Percentiles rank a stretch among this genome's conserved stretches.
These are phyloP conservation scores for Mayetiola destructor DNA, from an alignment of 2,888 invertebrate species.

Conservation along the genomic window DNA sequence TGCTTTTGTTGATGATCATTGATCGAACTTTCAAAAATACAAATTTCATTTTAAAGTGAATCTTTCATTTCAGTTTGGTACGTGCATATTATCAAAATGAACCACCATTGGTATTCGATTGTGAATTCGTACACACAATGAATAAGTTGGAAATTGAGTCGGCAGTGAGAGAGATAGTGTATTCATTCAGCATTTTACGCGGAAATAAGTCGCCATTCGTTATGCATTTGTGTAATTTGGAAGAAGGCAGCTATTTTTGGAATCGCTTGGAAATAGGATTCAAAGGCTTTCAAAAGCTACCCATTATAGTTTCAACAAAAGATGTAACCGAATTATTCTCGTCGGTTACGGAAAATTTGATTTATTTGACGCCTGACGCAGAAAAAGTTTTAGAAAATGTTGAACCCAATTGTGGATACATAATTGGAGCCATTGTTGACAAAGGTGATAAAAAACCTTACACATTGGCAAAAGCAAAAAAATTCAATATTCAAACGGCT, in stretches of 20 bases:
- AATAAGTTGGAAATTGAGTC: constrained; percentile 49
- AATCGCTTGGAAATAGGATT: constrained; percentile 44
- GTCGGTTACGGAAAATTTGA: constrained; percentile 62
- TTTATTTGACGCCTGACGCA: constrained; percentile 81
- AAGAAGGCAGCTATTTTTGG: constrained; percentile 39
- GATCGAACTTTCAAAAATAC: neutral
- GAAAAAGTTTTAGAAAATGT: constrained; percentile 48
- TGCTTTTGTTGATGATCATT: too few relatives aligned
- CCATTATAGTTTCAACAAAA: constrained; percentile 50
- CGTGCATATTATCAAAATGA: constrained; percentile 44
- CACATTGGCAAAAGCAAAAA: constrained; percentile 73
- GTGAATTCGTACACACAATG: constrained; percentile 70
- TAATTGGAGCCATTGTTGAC: constrained; percentile 74
- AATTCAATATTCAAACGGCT: constrained; percentile 59
- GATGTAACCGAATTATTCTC: constrained; percentile 72
- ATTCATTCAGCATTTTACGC: constrained; percentile 59
- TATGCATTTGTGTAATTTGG: constrained; percentile 60
- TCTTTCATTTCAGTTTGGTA: constrained; percentile 36
- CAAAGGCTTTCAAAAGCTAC: constrained; percentile 57
- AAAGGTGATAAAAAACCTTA: constrained; percentile 50
- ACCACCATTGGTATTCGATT: constrained; percentile 66
- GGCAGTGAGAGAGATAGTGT: constrained; percentile 64
- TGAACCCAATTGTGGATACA: constrained; percentile 67
- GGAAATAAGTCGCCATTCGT: constrained; percentile 61
- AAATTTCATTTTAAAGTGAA: too few relatives aligned